Evolutionary conservation across 64 coral and sea anemone species (phyloP), one percentile per base, ranked within the genome.

Genomic region (Acropora yongei): DNA sequence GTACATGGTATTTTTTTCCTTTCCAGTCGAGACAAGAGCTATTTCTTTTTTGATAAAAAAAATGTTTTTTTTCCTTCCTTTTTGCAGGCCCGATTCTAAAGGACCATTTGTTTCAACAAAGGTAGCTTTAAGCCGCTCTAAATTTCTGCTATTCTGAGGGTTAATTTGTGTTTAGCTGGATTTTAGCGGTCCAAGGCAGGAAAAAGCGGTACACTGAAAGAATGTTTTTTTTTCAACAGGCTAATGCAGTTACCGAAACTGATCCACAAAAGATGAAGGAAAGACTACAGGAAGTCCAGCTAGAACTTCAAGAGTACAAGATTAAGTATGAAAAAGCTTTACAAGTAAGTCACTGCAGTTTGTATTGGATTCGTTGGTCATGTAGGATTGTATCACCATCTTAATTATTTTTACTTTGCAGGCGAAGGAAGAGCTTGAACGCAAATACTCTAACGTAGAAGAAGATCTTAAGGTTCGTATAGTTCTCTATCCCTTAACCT

Each of bases 401-500:
- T 87, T 46, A 78, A 79, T 67, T 1, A 39, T 6, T n/a, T 9
- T 18, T 90, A 75, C 90, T 48, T n/a, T 89, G 44, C 46, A 98
- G 94, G 97, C 93, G 81, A 98, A 98, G 80, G 94, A 96, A 44
- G 84, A 93, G 65, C 83, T 98, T 91, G 94, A 98, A 93, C 88
- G 93, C 77, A 98, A 98, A 85, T 82, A 96, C 76, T 67, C 94
- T 68, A 82, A 88, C 58, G 89, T 90, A 74, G 93, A 93, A 51
- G 94, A 98, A 41, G 91, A 96, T 44, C 74, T 98, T 2, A 96
- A 96, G 97, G 97, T 98, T 45, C 30, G 78, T 75, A 30, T 30
- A 30, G 30, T 30, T 30, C 30, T 30, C 30, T 30, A 30, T 30
- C 30, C 30, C 30, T 30, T 30, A 30, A 30, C 30, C 30, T 30